These are phyloP conservation scores for Blennius ocellaris DNA, from an alignment of 2,113 vertebrate genomes.

Conservation along the genomic window DNA sequence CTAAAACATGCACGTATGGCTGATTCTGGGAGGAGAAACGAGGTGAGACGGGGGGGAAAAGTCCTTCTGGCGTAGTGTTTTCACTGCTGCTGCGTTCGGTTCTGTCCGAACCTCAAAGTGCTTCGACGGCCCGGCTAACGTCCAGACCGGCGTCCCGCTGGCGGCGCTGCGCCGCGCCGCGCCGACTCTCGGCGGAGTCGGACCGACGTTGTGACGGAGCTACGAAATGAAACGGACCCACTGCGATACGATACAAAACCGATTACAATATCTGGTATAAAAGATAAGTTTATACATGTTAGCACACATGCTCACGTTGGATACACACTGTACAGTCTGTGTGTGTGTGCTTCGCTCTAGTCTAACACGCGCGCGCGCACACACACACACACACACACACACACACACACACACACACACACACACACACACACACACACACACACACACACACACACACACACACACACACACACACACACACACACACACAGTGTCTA, in stretches of 20 bases:
- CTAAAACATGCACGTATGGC: constrained; percentile 82
- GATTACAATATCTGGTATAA: constrained; percentile 83
- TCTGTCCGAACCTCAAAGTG: constrained; percentile 72
- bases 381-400: too few species aligned
- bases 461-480: too few species aligned
- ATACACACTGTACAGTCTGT: constrained; percentile 81
- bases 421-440: constrained; percentile 46
- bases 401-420: constrained; percentile 41
- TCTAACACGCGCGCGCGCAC: constrained; percentile 71
- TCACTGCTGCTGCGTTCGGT: constrained; percentile 40
- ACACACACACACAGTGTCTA: constrained; percentile 49
- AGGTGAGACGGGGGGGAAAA: constrained; percentile 53
- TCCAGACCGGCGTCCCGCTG: constrained; percentile 40
- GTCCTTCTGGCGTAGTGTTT: constrained; percentile 61
- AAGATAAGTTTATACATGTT: constrained; percentile 84
- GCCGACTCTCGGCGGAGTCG: constrained; percentile 54
- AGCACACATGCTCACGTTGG: constrained; percentile 80
- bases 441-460: constrained; percentile 51
- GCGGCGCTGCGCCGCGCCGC: constrained; percentile 70
- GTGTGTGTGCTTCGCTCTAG: constrained; percentile 78
- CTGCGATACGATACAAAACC: constrained; percentile 81
- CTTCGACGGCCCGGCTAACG: constrained; percentile 55
- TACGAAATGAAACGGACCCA: constrained; percentile 70
- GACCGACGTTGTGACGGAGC: constrained; percentile 19
- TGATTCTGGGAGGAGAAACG: constrained; percentile 58